phyloP scores from a whole-genome alignment of 2,113 vertebrate genomes.

The Psophia crepitans region DNA sequence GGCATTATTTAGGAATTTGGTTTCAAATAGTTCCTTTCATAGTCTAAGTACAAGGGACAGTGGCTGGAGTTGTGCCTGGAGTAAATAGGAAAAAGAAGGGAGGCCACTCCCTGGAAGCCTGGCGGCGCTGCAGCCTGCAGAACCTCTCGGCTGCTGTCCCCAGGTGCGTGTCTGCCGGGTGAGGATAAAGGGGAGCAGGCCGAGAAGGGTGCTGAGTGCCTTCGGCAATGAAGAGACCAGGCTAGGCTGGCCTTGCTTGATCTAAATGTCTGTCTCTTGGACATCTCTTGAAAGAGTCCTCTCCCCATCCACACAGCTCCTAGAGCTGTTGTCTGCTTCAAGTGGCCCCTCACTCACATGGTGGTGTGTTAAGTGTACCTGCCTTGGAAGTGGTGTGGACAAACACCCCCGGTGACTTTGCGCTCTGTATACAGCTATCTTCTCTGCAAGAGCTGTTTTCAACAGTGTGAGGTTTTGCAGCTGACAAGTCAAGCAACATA shows the following conservation, averaged over 20 bases:
- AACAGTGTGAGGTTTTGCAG: background rate
- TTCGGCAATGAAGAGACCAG: background rate
- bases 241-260: background rate
- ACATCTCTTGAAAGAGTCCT: background rate
- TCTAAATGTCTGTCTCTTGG: background rate
- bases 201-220: background rate
- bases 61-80: slow-evolving; percentile 50
- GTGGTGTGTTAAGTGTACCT: accelerated
- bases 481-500: background rate
- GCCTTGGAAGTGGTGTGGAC: background rate
- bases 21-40: slow-evolving; percentile 52
- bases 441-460: background rate
- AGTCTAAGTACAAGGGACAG: slow-evolving; percentile 35
- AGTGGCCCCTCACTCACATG: background rate
- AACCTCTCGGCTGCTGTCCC: background rate
- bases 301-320: background rate
- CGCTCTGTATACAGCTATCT: background rate
- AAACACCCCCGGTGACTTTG: background rate
- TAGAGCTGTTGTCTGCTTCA: background rate
- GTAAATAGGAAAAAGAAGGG: slow-evolving; percentile 16
- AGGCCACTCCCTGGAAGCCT: background rate
- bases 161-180: accelerated
- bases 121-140: background rate
- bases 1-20: slow-evolving; percentile 55
- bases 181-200: background rate